Evolutionary conservation across 2,797 vertebrate genomes (phyloP), one percentile per base, ranked within the genome.

Genomic region (Spea hammondii): DNA sequence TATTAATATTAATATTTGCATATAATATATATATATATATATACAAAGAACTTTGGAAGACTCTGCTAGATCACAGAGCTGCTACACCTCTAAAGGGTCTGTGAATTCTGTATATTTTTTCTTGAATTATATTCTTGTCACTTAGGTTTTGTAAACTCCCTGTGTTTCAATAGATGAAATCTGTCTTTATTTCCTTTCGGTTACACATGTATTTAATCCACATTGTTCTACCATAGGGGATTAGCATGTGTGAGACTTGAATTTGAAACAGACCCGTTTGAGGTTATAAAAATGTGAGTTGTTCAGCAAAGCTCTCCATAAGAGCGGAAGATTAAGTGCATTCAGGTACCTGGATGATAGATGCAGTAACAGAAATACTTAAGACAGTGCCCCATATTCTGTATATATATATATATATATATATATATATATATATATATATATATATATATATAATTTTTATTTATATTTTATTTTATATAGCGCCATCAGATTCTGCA

Each of bases 271-370:
- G 85, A 88, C 87, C 77, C 77, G 57, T 83, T 84, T 90, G 87
- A 87, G 87, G 91, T 85, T 88, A 86, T 86, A 86, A 84, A 86
- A 91, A 90, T 93, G 93, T 90, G 86, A 87, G 86, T 94, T 94
- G 32, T 91, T 91, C 94, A 86, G 79, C 44, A 72, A 85, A 88
- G 83, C 83, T 55, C 70, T 87, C 86, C 89, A 84, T 3, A 32
- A 87, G 91, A 92, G 87, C 88, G 89, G 85, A 32, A 89, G 72
- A 79, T 81, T 87, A 92, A 92, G 95, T 95, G 93, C 90, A 89
- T 94, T 93, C 92, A 95, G 91, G 91, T 94, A 92, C 89, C 84
- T 32, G n/a, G n/a, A 32, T 32, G 32, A 32, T 32, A 32, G 32
- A 32, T 32, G 32, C 32, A 3, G 32, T 32, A 3, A 32, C 32